Base-by-base conservation (phyloP, 2,113 vertebrate species). In the Pardalotus punctatus region DNA sequence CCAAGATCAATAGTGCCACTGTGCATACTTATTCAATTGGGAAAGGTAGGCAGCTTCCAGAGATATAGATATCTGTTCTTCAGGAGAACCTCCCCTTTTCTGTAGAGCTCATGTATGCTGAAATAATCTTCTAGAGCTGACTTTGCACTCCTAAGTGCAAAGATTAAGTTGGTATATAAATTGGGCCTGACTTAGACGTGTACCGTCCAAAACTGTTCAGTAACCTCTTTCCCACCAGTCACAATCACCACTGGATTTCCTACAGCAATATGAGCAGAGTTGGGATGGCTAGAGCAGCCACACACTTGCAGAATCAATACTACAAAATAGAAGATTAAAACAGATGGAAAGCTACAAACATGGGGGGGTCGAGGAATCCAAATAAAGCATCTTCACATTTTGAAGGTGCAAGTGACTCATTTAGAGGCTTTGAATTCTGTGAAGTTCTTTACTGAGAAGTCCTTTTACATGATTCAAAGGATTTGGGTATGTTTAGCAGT, bases 371-470 rank as follows among this genome's bases (percentile, higher is more conserved):
- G 23, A 20, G 33, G 11, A 50, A 73, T 71, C 69, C 40, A 93
- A 84, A 89, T 56, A 86, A 92, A 82, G 58, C 35, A 77, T 71
- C 72, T 83, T 95, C 79, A 93, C 24, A 83, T 90, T 93, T 86
- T 83, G 38, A 93, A 86, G 56, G 33, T 71, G 22, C 76, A 86
- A 42, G 25, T 82, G 71, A 73, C 67, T 92, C 40, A 86, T 65
- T 82, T 36, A 70, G 58, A 80, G 42, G 83, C 58, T 80, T 94
- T 83, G 19, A 16, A 28, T 83, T 92, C 81, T 83, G 51, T 66
- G 31, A 40, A 79, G 14, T 86, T 42, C 35, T 80, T 82, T 62
- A 50, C n/a, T 70, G 58, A 77, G 36, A 67, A 85, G 28, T 62
- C 35, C 21, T 93, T 90, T 81, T 51, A 66, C 8, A 29, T n/a